Base-by-base conservation (phyloP, 92 coral and sea anemone species). In the Micromussa lordhowensis region DNA sequence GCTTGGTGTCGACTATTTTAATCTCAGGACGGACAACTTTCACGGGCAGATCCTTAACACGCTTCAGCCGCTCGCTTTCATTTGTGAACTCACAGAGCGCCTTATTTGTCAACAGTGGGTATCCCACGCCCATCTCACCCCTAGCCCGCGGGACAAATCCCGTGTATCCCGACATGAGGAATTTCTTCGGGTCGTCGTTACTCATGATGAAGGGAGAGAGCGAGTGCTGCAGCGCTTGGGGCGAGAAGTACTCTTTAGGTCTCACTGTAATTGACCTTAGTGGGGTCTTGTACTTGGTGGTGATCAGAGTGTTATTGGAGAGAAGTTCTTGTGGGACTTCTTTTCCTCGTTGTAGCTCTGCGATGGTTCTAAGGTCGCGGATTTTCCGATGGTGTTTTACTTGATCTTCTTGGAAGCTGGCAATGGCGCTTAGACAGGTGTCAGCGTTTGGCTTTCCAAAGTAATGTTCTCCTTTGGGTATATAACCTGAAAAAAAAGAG, bases 141-240 rank as follows among this genome's bases (percentile, higher is more conserved):
- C 99, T 94, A 34, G 94, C 92, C 38, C 96, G 93, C 57, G 99
- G 98, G 77, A 97, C 99, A 89, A 97, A 97, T 71, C 99, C 99
- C 77, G 99, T 95, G 88, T 97, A 97, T 24, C 99, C 99, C 64
- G 99, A 95, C 99, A 95, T 97, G 49, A 92, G 88, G 93, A 86
- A 94, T 83, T 97, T 97, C 88, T 94, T 92, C 1, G 98, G 96
- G 82, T 97, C 94, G 28, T 95, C 99, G 48, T 97, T 94, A 31
- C 93, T 93, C 88, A 95, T 93, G 29, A 87, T 92, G 58, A 92
- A 91, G 0, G 99, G 98, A 21, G 99, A 97, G 30, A 97, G 95
- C 30, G 99, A 97, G 83, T 97, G 99, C 53, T 97, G 99, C 63
- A 92, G 89, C 14, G 95, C 94, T 40, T 93, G 86, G 5, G 87